Percentiles rank a stretch among this genome's conserved stretches.
Evolutionary conservation across 2,797 vertebrate species (phyloP).

Genomic region (Taeniopygia guttata): DNA sequence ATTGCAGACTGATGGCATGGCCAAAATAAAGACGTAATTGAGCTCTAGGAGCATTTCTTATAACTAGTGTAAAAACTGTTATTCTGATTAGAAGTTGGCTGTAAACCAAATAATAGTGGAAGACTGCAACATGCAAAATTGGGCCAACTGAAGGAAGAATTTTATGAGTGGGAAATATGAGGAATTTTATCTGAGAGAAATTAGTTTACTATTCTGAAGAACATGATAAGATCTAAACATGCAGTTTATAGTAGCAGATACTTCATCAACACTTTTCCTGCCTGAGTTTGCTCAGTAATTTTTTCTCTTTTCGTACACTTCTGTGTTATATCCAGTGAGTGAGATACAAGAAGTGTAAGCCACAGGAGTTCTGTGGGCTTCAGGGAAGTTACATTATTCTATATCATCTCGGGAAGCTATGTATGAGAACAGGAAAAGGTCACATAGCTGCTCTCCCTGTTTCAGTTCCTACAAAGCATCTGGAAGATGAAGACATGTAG

Average conservation of each 20-base stretch:
- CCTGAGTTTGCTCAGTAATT: background rate
- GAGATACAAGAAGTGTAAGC: background rate
- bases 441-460: background rate
- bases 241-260: background rate
- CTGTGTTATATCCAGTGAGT: background rate
- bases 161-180: background rate
- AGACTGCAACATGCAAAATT: background rate
- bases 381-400: background rate
- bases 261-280: background rate
- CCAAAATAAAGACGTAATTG: background rate
- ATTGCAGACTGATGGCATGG: background rate
- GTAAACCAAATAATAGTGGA: background rate
- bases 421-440: background rate
- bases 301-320: background rate
- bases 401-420: background rate
- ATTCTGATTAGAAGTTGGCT: background rate
- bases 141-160: background rate
- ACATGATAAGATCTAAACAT: background rate
- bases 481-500: background rate
- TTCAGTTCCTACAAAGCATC: background rate
- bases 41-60: background rate
- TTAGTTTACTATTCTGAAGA: background rate
- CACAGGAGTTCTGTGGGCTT: background rate
- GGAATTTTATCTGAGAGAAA: background rate
- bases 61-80: background rate